Evolutionary conservation across 1,140 invertebrate species (phyloP).

Genomic region (Amphibalanus amphitrite): DNA sequence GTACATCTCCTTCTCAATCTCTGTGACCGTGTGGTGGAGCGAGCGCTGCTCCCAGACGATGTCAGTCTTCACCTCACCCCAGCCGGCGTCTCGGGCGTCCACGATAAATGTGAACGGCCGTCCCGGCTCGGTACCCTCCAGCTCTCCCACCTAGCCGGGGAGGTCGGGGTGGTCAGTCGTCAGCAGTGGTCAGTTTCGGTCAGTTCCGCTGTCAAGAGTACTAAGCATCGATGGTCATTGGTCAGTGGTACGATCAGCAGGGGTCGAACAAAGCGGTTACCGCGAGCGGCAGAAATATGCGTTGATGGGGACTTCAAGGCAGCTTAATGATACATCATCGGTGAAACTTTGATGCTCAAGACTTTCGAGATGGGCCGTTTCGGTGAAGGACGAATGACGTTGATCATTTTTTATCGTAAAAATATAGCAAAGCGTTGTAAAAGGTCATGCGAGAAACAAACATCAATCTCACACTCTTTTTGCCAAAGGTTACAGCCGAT

Average conservation of each 20-base stretch:
- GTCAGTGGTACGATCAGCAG: too few species aligned
- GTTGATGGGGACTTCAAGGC: too few species aligned
- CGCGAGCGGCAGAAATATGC: too few species aligned
- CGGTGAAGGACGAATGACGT: too few species aligned
- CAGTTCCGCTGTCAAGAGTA: too few species aligned
- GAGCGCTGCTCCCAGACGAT: constrained; percentile 51
- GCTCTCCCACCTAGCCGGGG: constrained; percentile 57
- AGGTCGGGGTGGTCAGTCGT: constrained; percentile 31
- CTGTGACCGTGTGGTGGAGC: constrained; percentile 64
- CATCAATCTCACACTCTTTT: constrained; percentile 6
- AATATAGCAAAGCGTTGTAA: constrained; percentile 13
- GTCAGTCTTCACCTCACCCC: constrained; percentile 71
- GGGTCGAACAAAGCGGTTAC: too few species aligned
- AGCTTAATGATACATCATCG: too few species aligned
- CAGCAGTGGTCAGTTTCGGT: constrained; percentile 27
- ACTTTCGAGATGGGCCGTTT: too few species aligned
- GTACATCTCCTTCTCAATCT: constrained; percentile 62
- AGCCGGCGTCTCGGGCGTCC: constrained; percentile 63
- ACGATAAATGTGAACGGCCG: constrained; percentile 63
- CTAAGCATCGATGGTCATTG: too few species aligned
- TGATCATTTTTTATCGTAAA: too few species aligned
- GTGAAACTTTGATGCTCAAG: too few species aligned
- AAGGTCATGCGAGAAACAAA: constrained; percentile 8
- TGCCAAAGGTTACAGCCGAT: constrained; percentile 6
- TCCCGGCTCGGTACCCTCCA: constrained; percentile 47